phyloP scores from a whole-genome alignment of 2,113 vertebrate genomes.

The Thinocorus orbignyianus region DNA sequence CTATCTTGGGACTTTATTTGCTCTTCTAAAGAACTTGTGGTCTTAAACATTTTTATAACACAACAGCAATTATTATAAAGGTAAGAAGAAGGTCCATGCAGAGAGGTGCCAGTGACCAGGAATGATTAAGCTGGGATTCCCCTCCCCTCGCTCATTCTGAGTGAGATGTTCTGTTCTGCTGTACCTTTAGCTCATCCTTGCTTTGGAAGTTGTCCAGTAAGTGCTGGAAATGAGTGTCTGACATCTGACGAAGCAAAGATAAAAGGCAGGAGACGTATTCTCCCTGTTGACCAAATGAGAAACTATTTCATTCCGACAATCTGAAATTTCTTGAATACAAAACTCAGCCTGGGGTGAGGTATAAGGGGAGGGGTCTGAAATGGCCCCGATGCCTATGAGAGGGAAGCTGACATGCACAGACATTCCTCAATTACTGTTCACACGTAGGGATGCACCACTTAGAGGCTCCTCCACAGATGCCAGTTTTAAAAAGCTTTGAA shows the following conservation, averaged over 20 bases:
- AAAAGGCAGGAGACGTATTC: conserved; percentile 98
- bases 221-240: conserved; percentile 94
- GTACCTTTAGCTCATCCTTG: conserved; percentile 97
- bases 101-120: not conserved
- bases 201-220: conserved; percentile 97
- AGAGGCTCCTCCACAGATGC: not conserved
- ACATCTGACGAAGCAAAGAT: conserved; percentile 97
- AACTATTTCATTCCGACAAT: conserved; percentile 26
- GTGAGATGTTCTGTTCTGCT: not conserved
- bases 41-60: not conserved
- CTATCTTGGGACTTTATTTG: not conserved
- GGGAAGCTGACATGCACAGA: conserved; percentile 47
- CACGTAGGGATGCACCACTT: not conserved
- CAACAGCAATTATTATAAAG: not conserved
- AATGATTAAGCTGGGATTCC: not conserved
- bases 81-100: not conserved
- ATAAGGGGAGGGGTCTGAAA: conserved; percentile 76
- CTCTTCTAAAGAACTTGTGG: not conserved
- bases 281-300: conserved; percentile 81
- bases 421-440: not conserved
- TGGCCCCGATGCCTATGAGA: conserved; percentile 74
- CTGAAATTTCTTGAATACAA: not conserved
- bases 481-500: conserved; percentile 1
- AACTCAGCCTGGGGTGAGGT: conserved; percentile 53
- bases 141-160: not conserved